Conservation (phyloP, 2,113 vertebrate genomes). For the Gasterosteus nipponicus region DNA sequence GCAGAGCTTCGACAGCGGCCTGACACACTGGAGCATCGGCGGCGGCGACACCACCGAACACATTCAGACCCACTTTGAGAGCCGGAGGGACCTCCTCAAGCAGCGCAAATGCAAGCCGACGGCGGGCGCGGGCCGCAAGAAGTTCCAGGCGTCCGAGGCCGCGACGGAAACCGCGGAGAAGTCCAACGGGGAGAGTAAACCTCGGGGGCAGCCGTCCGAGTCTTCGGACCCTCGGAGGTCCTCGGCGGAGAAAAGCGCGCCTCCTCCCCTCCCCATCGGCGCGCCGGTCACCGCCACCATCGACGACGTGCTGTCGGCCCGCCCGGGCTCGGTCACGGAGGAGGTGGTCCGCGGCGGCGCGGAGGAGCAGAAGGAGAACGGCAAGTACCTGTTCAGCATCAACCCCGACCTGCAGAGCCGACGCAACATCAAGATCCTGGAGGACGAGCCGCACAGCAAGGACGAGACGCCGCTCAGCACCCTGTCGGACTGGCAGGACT, state of each 20-base stretch:
- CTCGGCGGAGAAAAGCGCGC: slow-evolving; percentile 26
- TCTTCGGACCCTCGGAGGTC: slow-evolving; percentile 49
- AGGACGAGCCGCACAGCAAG: slow-evolving; percentile 97
- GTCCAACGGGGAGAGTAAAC: slow-evolving; percentile 56
- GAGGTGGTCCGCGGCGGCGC: slow-evolving; percentile 80
- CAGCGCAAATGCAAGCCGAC: slow-evolving; percentile 78
- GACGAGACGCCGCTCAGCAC: slow-evolving; percentile 96
- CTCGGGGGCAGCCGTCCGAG: slow-evolving; percentile 44
- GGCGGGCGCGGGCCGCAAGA: slow-evolving; percentile 77
- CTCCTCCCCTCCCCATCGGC: slow-evolving; percentile 51
- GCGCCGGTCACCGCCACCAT: slow-evolving; percentile 87
- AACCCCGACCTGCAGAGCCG: slow-evolving; percentile 86
- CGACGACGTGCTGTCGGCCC: slow-evolving; percentile 89
- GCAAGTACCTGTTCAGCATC: slow-evolving; percentile 89
- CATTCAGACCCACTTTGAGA: slow-evolving; percentile 99
- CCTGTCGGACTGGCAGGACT: slow-evolving; percentile 96
- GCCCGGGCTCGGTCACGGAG: slow-evolving; percentile 85
- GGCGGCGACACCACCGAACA: slow-evolving; percentile 98
- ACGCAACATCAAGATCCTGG: slow-evolving; percentile 91
- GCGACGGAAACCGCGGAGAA: slow-evolving; percentile 74
- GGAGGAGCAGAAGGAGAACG: slow-evolving; percentile 84
- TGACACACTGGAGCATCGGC: slow-evolving; percentile 97
- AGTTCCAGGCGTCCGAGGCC: slow-evolving; percentile 66
- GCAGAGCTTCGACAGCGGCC: slow-evolving; percentile 95
- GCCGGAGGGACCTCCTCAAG: slow-evolving; percentile 85